A percentile compares a stretch with the other conserved stretches of the same genome.
Evolutionary conservation across 2,113 vertebrate genomes (phyloP).

Genomic region (Candoia aspera): DNA sequence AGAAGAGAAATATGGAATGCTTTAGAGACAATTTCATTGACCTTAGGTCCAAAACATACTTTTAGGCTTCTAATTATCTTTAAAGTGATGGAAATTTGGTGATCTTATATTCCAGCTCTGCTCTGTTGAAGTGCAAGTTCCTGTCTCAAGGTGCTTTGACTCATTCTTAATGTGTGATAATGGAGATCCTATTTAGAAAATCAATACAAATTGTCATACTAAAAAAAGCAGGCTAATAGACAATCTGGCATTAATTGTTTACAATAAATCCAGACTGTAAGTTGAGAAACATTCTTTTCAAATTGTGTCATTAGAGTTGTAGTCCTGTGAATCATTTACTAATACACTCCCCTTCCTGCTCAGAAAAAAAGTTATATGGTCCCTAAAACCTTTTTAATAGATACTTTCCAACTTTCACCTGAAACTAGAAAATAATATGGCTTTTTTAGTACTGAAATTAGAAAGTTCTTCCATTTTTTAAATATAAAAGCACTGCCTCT

Average conservation of each 20-base stretch:
- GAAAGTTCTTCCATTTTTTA: not conserved
- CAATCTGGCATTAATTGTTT: constrained; percentile 21
- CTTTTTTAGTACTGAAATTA: not conserved
- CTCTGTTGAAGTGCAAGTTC: not conserved
- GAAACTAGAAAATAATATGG: not conserved
- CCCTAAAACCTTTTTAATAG: not conserved
- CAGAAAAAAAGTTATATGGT: not conserved
- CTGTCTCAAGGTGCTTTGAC: constrained; percentile 17
- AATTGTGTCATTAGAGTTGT: not conserved
- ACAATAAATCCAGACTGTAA: not conserved
- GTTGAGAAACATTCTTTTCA: not conserved
- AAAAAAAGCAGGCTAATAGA: constrained; percentile 8
- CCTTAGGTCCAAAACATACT: not conserved
- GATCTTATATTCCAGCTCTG: not conserved
- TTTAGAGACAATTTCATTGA: constrained; percentile 3
- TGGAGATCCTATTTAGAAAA: constrained; percentile 40
- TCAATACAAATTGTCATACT: constrained; percentile 27
- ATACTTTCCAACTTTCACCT: not conserved
- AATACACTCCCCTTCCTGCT: not conserved
- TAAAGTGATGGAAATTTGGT: constrained; percentile 34
- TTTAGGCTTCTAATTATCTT: not conserved
- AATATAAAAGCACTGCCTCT: not conserved
- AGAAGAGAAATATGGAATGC: not conserved
- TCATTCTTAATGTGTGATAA: constrained; percentile 37
- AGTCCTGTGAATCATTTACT: not conserved